Evolutionary conservation across 2,888 invertebrate genomes (phyloP), one percentile per base, ranked within the genome.

Genomic region (Oasisia sp.): DNA sequence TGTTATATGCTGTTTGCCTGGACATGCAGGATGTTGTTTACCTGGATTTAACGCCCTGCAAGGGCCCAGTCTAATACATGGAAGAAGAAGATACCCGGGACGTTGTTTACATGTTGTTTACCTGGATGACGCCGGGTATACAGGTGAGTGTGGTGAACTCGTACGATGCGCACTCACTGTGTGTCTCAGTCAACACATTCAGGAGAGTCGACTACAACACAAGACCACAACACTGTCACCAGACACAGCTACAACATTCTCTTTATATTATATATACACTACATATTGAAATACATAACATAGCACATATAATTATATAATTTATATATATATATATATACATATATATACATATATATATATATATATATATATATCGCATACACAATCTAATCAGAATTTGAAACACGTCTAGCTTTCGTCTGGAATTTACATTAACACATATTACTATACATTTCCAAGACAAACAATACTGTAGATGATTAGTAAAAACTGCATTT

Each of bases 121-220:
- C 96, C 95, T 99, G 98, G 94, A 99, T 99, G 1, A 99, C 99
- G 92, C 99, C 99, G 4, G 99, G 99, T 95, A 99, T 99, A 96
- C 99, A 99, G 12, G 99, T 99, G 93, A 99, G 97, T 0, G 99
- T 99, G 93, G 99, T 99, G 96, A 99, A 99, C 97, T 99, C 99
- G 96, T 99, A 99, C 93, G 98, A 98, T 0, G 99, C 99, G 1
- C 98, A 98, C 97, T 99, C 99, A 92, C 99, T 99, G 96, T 99
- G 98, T 7, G 99, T 99, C 96, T 98, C 98, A 0, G 99, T 99
- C 95, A 99, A 96, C 0, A 99, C 99, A 94, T 98, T 99, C 93
- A 99, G 97, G 92, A 99, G 97, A 0, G 99, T 99, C 0, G 99
- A 99, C 98, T 98, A 96, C 32, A 97, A 97, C 94, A 74, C 74